These are phyloP conservation scores for Listrodromus nycthemerus DNA, from an alignment of 2,888 invertebrate species.

Conservation along the genomic window DNA sequence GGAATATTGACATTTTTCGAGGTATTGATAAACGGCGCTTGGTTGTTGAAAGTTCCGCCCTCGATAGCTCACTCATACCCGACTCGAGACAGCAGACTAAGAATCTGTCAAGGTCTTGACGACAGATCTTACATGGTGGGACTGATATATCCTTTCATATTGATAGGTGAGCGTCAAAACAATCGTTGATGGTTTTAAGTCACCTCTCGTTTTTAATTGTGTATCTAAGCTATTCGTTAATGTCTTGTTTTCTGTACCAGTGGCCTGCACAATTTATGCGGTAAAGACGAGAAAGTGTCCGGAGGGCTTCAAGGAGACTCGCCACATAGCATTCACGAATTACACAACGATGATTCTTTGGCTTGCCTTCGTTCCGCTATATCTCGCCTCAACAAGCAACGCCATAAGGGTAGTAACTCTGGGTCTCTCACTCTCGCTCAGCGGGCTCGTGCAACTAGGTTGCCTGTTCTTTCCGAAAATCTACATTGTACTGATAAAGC, in stretches of 20 bases:
- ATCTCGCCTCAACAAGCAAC: conserved; percentile 85
- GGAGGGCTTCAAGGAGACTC: conserved; percentile 87
- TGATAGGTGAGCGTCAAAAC: conserved; percentile 82
- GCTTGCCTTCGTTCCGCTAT: conserved; percentile 86
- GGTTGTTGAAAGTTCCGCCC: conserved; percentile 85
- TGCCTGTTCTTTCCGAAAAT: conserved; percentile 86
- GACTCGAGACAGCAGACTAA: conserved; percentile 78
- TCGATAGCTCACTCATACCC: conserved; percentile 83
- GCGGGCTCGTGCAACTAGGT: conserved; percentile 85
- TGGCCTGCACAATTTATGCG: conserved; percentile 86
- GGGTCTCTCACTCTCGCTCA: conserved; percentile 85
- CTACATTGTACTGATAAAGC: conserved; percentile 86
- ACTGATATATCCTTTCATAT: conserved; percentile 85
- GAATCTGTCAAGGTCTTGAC: conserved; percentile 84
- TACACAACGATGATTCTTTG: conserved; percentile 86
- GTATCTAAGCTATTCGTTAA: neutral
- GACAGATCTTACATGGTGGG: conserved; percentile 85
- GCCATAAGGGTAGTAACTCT: conserved; percentile 85
- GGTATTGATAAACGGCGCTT: conserved; percentile 84
- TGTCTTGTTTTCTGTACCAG: conserved; percentile 69
- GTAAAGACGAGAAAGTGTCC: conserved; percentile 87
- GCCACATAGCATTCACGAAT: conserved; percentile 86
- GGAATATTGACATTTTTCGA: conserved; percentile 85
- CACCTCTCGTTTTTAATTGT: neutral
- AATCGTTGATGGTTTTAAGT: neutral